These are phyloP conservation scores for Panthera tigris DNA, from an alignment of 2,113 vertebrate genomes.

Conservation along the genomic window DNA sequence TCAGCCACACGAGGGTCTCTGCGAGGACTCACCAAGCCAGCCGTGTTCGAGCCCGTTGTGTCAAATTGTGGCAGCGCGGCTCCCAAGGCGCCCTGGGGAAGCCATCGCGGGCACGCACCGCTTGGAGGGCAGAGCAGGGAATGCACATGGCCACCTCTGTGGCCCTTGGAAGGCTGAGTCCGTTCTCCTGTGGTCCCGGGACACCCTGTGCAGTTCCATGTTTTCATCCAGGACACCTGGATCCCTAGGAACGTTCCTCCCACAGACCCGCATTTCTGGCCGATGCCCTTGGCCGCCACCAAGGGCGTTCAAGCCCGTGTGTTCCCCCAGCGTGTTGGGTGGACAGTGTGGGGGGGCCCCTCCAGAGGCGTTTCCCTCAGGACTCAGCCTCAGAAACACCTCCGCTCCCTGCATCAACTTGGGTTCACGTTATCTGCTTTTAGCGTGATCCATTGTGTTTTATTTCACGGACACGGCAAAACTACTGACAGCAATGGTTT, in stretches of 20 bases:
- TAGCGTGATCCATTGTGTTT: not conserved
- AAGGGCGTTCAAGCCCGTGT: not conserved
- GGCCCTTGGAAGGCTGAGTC: not conserved
- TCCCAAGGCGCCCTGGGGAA: not conserved
- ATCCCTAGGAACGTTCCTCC: not conserved
- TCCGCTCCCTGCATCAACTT: not conserved
- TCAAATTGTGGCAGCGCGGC: not conserved
- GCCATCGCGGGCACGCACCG: rapidly evolving
- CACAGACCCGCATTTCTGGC: not conserved
- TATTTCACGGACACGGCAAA: not conserved
- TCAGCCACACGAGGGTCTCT: not conserved
- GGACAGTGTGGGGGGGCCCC: not conserved
- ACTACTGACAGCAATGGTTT: not conserved
- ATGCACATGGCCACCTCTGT: not conserved
- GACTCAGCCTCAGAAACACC: not conserved
- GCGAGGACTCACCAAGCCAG: not conserved
- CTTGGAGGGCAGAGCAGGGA: not conserved
- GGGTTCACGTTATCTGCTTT: not conserved
- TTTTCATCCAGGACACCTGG: no score
- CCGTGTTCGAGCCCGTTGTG: no score
- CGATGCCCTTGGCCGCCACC: not conserved
- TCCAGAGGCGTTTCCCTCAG: not conserved
- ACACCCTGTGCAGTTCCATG: no score
- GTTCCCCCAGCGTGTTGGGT: not conserved
- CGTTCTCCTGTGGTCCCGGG: no score